Evolutionary conservation across 2,888 invertebrate species (phyloP), one percentile per base, ranked within the genome.

Genomic region (Lypha dubia): DNA sequence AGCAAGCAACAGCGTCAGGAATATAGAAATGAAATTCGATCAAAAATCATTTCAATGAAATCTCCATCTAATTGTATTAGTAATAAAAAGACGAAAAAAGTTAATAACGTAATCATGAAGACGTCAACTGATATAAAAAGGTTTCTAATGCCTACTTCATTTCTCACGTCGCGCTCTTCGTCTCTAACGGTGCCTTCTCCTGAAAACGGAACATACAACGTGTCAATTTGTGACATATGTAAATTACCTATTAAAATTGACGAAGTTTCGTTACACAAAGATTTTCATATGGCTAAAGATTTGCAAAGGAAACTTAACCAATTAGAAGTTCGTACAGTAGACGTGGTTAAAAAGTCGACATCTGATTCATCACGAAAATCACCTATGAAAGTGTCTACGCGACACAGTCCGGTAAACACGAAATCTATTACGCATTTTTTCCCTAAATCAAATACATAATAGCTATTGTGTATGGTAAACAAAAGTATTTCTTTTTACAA

Each of bases 281-380:
- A 98, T 93, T 97, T 95, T 90, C 98, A 98, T 91, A 94, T 96
- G 88, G 98, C 98, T 6, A 94, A 95, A 89, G 95, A 95, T 89
- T 91, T 98, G 70, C 96, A 92, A 71, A 87, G 87, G 0, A 88
- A 91, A 83, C 84, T 91, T 0, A 92, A 91, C 85, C 88, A 89
- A 53, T 77, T 89, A 22, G 88, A 90, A 63, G 87, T 89, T 58
- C 88, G 87, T n/a, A 88, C 87, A 3, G 87, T 90, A 6, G 44
- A 73, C 0, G 60, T 87, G 8, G 22, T 81, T 0, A 85, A 89
- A 24, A 88, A 89, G 38, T 20, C 76, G 3, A 87, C 79, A 35
- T 67, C 81, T 15, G 75, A 46, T 17, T 46, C 22, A 28, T 35
- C 68, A 8, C 76, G 60, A 20, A 86, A 56, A n/a, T 84, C 67